phyloP scores from a whole-genome alignment of 2,888 invertebrate genomes.

The Hanleya hanleyi region DNA sequence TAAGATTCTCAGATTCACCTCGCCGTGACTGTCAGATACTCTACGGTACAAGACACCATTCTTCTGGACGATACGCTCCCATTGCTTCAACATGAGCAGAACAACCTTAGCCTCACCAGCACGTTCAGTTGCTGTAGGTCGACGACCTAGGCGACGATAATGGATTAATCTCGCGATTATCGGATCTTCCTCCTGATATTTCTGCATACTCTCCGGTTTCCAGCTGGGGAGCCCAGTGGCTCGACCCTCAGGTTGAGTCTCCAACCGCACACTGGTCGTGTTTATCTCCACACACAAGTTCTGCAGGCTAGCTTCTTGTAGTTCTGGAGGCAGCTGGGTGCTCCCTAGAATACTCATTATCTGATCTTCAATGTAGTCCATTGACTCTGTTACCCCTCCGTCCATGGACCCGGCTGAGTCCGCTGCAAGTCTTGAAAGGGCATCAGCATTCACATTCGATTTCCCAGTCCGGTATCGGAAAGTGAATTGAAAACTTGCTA shows the following conservation, averaged over 20 bases:
- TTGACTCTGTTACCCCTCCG: no score
- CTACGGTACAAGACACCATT: conserved; percentile 4
- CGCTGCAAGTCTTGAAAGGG: conserved; percentile 21
- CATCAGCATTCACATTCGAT: conserved; percentile 25
- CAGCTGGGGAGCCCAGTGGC: neutral
- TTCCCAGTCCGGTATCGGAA: conserved; percentile 22
- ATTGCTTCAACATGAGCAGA: neutral
- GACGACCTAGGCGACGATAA: neutral
- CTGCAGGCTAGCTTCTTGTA: no score
- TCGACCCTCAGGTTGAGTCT: no score
- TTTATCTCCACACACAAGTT: no score
- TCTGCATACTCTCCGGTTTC: neutral
- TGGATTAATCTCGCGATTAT: neutral
- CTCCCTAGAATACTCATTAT: no score
- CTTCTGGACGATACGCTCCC: neutral
- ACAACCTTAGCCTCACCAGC: neutral
- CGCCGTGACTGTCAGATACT: neutral
- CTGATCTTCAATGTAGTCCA: no score
- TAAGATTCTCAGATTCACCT: neutral
- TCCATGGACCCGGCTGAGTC: neutral
- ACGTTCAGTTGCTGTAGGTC: neutral
- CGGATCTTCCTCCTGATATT: neutral
- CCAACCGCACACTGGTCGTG: no score
- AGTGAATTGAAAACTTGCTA: conserved; percentile 24
- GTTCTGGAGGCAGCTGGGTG: no score